These are phyloP conservation scores for Corythoichthys intestinalis DNA, from an alignment of 2,113 vertebrate species.

Conservation along the genomic window DNA sequence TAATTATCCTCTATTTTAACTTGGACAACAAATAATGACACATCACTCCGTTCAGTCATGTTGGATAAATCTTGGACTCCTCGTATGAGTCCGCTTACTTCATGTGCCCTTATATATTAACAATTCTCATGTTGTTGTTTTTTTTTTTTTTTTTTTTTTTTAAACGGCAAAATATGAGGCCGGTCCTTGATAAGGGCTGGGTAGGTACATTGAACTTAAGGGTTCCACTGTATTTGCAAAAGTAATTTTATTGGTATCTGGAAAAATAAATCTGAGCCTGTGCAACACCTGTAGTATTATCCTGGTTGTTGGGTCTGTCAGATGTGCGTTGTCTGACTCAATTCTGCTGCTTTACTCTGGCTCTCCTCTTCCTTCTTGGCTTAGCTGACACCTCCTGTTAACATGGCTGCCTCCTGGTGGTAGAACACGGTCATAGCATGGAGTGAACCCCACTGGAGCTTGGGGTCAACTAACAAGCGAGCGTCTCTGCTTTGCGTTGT, in stretches of 20 bases:
- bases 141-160: not conserved
- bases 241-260: not conserved
- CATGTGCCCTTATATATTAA: too few relatives aligned
- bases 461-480: conserved; percentile 3
- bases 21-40: not conserved
- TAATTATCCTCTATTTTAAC: not conserved
- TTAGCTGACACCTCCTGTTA: conserved; percentile 71
- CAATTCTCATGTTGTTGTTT: too few relatives aligned
- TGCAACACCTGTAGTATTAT: conserved; percentile 10
- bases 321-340: conserved; percentile 7
- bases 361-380: conserved; percentile 69
- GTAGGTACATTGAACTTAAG: not conserved
- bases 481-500: not conserved
- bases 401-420: conserved; percentile 48
- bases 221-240: conserved; percentile 4
- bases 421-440: conserved; percentile 10
- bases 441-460: conserved; percentile 1
- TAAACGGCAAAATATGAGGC: not conserved
- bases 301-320: conserved; percentile 26
- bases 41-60: not conserved
- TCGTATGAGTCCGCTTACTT: not conserved
- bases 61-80: not conserved
- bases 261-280: conserved; percentile 12
- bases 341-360: conserved; percentile 28
- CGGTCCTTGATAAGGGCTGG: not conserved